Base-by-base conservation (phyloP, 30 jellyfish, hydroid and myxozoan species). In the Chrysaora quinquecirrha region DNA sequence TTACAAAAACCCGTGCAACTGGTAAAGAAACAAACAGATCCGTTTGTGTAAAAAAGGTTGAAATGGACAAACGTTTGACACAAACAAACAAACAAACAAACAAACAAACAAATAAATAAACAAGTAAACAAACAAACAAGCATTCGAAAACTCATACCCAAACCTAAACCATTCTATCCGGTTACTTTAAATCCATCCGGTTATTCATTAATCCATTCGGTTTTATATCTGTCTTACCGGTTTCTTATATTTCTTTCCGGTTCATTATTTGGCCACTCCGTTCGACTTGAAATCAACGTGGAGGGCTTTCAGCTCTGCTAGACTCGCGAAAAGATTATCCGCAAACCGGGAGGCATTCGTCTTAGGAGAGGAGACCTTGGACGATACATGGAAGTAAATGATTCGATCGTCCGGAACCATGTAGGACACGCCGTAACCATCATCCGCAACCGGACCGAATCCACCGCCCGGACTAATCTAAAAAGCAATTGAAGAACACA, bases 401-500 rank as follows among this genome's bases (percentile, higher is more conserved):
- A 78, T 69, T 1, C 88, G 89, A 56, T 92, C 98, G 33, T 79
- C 98, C 10, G 98, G 98, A 0, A 92, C 83, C 98, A 92, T 92
- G 89, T 92, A 92, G 0, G 98, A 92, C 1, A 92, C 96, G 10
- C 98, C 98, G 86, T 92, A 92, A 60, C 98, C 98, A 76, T 82
- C 90, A 61, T 92, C 98, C 2, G 98, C 87, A 66, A 92, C 98
- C 6, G 98, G 98, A 30, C 96, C 98, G 70, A 92, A 92, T 3
- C 98, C 98, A 29, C 98, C 98, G 32, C 98, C 98, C 0, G 98
- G 96, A 12, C 96, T 69, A 21, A 84, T 95, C 98, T 92, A 63
- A 16, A 29, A 33, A 30, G 72, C 1, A 4, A 34, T 0, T 21
- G 35, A 54, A 61, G 28, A 2, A 34, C 6, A 20, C n/a, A n/a